Conservation (phyloP, 2,888 invertebrate genomes). For the Lissocephala sabroskyi region DNA sequence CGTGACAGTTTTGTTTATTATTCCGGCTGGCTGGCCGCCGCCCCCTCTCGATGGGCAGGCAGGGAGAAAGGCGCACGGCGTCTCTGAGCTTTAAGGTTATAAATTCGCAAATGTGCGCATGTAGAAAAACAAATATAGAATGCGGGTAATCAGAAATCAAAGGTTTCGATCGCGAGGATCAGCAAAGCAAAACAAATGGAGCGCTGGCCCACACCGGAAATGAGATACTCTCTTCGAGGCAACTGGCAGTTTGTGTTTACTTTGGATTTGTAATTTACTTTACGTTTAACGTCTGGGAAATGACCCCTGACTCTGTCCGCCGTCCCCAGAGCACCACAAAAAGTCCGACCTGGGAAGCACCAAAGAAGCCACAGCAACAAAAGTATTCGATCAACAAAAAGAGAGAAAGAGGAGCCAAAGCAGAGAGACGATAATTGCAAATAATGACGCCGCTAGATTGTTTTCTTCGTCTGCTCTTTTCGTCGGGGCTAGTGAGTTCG, state of each 20-base stretch:
- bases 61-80: constrained; percentile 39
- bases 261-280: too few relatives aligned
- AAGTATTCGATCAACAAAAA: constrained; percentile 40
- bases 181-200: constrained; percentile 1
- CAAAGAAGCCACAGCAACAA: constrained; percentile 5
- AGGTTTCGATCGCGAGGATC: constrained; percentile 59
- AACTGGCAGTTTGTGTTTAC: too few relatives aligned
- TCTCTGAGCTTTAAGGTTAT: constrained; percentile 55
- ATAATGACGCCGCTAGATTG: constrained; percentile 50
- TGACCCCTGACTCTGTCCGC: not conserved
- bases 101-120: constrained; percentile 26
- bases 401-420: constrained; percentile 47
- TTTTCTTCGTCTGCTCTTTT: constrained; percentile 11
- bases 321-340: not conserved
- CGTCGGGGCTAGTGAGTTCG: too few relatives aligned
- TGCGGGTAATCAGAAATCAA: constrained; percentile 25
- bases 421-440: constrained; percentile 60
- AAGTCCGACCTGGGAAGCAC: not conserved
- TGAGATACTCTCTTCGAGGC: too few relatives aligned
- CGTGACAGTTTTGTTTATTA: constrained; percentile 59
- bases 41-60: too few relatives aligned
- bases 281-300: too few relatives aligned
- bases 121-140: constrained; percentile 39
- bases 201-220: too few relatives aligned
- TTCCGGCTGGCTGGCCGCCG: constrained; percentile 1